phyloP scores from a whole-genome alignment of 2,797 vertebrate genomes.

The Acanthornis magna region DNA sequence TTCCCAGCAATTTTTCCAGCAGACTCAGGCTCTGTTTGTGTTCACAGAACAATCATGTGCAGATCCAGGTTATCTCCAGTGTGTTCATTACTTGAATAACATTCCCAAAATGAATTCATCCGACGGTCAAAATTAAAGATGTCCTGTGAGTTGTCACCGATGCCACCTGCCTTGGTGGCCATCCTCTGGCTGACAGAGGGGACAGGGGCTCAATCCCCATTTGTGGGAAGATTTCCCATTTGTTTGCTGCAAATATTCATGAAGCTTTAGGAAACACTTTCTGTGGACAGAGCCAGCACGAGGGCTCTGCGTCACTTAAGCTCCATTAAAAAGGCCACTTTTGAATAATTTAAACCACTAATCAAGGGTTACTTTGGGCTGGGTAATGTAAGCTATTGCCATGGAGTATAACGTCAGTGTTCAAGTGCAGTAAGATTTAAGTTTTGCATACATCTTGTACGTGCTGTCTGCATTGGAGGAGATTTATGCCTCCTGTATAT shows the following conservation, averaged over 20 bases:
- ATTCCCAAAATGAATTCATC: background rate
- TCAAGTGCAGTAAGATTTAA: constrained; percentile 9
- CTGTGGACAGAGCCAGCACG: background rate
- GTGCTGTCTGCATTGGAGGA: background rate
- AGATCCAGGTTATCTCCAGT: constrained; percentile 9
- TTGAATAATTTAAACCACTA: constrained; percentile 55
- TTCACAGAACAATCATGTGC: background rate
- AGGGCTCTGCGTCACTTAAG: constrained; percentile 21
- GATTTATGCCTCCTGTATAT: constrained; percentile 17
- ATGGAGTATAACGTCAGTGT: background rate
- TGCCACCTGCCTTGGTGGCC: constrained; percentile 1
- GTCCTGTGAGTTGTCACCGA: constrained; percentile 21
- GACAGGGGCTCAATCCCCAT: background rate
- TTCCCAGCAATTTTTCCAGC: background rate
- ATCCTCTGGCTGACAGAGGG: background rate
- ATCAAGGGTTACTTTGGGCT: constrained; percentile 48
- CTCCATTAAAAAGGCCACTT: constrained; percentile 46
- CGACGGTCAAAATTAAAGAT: constrained; percentile 5
- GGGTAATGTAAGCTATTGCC: constrained; percentile 24
- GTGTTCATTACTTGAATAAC: background rate
- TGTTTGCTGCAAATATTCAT: constrained; percentile 45
- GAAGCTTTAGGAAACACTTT: constrained; percentile 24
- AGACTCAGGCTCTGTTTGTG: background rate
- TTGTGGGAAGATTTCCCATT: constrained; percentile 23
- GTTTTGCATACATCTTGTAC: constrained; percentile 15